phyloP scores from a whole-genome alignment of 2,888 invertebrate genomes.

The Phlogophora meticulosa region DNA sequence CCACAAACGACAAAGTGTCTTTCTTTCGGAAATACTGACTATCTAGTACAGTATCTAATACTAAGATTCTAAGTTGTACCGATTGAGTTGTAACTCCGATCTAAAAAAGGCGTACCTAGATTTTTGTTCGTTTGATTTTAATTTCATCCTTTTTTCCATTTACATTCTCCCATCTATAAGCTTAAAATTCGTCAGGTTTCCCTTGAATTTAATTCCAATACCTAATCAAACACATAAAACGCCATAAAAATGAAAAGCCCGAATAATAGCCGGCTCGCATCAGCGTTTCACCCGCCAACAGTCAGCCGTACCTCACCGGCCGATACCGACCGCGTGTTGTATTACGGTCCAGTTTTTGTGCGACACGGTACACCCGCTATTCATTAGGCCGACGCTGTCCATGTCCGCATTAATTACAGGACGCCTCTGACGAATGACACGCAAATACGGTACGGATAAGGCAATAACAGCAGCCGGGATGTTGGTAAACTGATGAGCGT shows the following conservation, averaged over 20 bases:
- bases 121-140: too few species aligned
- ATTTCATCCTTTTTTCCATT: too few species aligned
- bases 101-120: too few species aligned
- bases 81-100: too few species aligned
- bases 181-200: neutral
- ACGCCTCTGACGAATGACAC: constrained; percentile 81
- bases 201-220: neutral
- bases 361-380: constrained; percentile 85
- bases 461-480: constrained; percentile 52
- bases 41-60: too few species aligned
- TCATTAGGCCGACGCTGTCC: constrained; percentile 85
- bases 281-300: constrained; percentile 52
- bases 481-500: constrained; percentile 42
- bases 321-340: constrained; percentile 75
- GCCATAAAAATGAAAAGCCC: constrained; percentile 16
- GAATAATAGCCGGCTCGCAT: neutral
- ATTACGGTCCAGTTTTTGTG: constrained; percentile 87
- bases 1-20: too few species aligned
- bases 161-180: neutral
- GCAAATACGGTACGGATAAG: constrained; percentile 70
- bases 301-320: constrained; percentile 48
- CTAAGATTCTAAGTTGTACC: too few species aligned
- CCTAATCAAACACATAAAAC: neutral
- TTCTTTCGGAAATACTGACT: too few species aligned
- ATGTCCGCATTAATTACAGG: constrained; percentile 88